Conservation (phyloP, 2,797 vertebrate species). For the Margarornis squamiger region DNA sequence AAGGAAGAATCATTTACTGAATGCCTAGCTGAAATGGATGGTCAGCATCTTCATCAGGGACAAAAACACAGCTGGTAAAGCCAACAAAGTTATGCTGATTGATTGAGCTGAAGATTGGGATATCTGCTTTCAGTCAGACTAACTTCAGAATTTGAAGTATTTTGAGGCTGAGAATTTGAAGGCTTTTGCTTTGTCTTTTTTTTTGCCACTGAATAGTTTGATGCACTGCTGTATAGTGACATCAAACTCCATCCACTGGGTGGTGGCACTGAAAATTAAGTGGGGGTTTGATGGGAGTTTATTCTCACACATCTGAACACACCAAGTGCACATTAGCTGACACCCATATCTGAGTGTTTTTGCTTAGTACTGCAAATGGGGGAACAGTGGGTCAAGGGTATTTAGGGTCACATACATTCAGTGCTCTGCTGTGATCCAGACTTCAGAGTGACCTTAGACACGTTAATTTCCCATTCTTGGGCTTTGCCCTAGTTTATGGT, state of each 20-base stretch:
- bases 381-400: not conserved
- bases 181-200: not conserved
- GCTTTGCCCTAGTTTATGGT: not conserved
- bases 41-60: not conserved
- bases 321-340: fast-evolving
- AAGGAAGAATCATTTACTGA: not conserved
- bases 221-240: not conserved
- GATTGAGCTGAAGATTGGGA: not conserved
- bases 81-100: not conserved
- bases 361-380: not conserved
- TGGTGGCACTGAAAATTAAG: not conserved
- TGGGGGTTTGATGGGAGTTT: not conserved
- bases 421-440: not conserved
- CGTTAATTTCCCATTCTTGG: not conserved
- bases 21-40: not conserved
- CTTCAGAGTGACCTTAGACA: not conserved
- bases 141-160: not conserved
- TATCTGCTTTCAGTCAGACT: not conserved
- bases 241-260: not conserved
- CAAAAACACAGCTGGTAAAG: not conserved
- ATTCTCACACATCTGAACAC: not conserved
- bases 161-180: not conserved
- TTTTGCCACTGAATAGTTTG: not conserved
- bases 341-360: not conserved
- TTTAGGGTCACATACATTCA: not conserved